Base-by-base conservation (phyloP, 2,797 vertebrate genomes). In the Myotis planiceps region DNA sequence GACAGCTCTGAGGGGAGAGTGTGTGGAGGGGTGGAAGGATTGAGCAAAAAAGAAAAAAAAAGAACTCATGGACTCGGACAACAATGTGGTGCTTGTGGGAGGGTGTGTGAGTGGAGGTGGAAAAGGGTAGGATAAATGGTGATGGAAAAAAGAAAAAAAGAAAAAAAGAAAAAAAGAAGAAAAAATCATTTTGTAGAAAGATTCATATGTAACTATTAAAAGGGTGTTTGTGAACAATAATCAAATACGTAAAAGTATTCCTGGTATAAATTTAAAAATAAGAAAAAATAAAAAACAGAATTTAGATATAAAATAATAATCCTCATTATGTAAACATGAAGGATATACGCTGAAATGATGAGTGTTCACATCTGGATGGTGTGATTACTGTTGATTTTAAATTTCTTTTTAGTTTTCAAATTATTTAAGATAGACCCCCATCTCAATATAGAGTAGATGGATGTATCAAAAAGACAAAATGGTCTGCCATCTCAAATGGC, bases 331-430 rank as follows among this genome's bases (percentile, higher is more conserved):
- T 83, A 83, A 55, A n/a, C 23, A 39, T 4, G 42, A 65, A 81
- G 25, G 25, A 58, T 23, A n/a, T 13, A 58, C 0, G 3, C 65
- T 55, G 45, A 37, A 71, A 47, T 5, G 34, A 51, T 10, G 6
- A 47, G 25, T 34, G 23, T 39, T 60, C 3, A 4, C 53, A 15
- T 63, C 19, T 76, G 45, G 13, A 37, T 18, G 16, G 2, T 34
- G 5, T 34, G 32, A 49, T 79, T 8, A 12, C 10, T 68, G 6
- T 34, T 19, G 51, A 32, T 63, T 84, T 71, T 66, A 68, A 45
- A 51, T 78, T 63, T 78, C 42, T 76, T 47, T 90, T 83, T 72
- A 58, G 21, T 78, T 95, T 91, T 93, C 32, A 9, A 42, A 65
- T 90, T 27, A 49, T 39, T 87, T 65, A 19, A 53, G 47, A 27